phyloP scores from a whole-genome alignment of 2,888 invertebrate species.

The Drosophila mettleri region DNA sequence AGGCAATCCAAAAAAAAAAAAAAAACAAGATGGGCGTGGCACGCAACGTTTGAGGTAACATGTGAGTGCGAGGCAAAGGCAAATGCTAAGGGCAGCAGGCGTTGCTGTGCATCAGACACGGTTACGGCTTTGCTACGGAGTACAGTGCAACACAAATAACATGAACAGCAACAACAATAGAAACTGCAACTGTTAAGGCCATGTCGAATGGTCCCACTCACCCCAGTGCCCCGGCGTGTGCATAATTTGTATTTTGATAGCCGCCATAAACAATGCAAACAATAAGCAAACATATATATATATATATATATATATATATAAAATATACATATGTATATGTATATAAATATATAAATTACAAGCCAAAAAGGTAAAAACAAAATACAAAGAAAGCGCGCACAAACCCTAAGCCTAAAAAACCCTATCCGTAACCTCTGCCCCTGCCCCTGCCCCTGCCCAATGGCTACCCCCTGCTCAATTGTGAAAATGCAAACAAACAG shows the following conservation, averaged over 20 bases:
- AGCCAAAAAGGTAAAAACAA: constrained; percentile 73
- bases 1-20: background rate
- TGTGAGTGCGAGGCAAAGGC: constrained; percentile 9
- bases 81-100: constrained; percentile 47
- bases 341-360: constrained; percentile 80
- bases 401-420: constrained; percentile 9
- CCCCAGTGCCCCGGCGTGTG: constrained; percentile 16
- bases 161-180: constrained; percentile 38
- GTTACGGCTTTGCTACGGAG: constrained; percentile 55
- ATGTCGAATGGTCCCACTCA: constrained; percentile 56
- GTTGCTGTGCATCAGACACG: constrained; percentile 69
- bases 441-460: background rate
- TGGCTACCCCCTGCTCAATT: constrained; percentile 31
- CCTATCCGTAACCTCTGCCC: constrained; percentile 7
- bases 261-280: constrained; percentile 63
- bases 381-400: constrained; percentile 37
- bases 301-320: constrained; percentile 37
- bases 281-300: constrained; percentile 37
- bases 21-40: background rate
- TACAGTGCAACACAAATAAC: constrained; percentile 53
- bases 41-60: background rate
- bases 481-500: constrained; percentile 73
- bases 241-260: constrained; percentile 78
- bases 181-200: constrained; percentile 46
- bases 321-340: constrained; percentile 41